phyloP scores from a whole-genome alignment of 2,113 vertebrate genomes.

The Chlorocebus sabaeus region DNA sequence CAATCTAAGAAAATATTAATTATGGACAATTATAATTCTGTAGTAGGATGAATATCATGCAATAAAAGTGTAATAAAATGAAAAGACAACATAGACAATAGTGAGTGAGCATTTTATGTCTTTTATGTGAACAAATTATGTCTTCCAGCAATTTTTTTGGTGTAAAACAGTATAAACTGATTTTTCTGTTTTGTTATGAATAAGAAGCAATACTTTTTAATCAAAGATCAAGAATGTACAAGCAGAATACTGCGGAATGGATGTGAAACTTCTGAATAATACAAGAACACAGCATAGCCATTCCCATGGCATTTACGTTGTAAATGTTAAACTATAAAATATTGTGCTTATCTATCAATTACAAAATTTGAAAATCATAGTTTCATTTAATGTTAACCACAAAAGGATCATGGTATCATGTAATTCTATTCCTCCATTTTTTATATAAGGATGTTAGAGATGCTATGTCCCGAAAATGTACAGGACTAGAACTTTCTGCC shows the following conservation, averaged over 20 bases:
- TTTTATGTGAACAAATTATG: neutral
- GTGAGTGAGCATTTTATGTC: neutral
- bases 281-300: neutral
- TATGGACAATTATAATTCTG: neutral
- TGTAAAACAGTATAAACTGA: neutral
- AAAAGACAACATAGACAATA: neutral
- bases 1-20: neutral
- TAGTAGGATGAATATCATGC: neutral
- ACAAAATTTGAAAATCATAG: neutral
- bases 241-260: neutral
- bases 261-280: neutral
- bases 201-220: neutral
- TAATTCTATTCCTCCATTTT: neutral
- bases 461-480: neutral
- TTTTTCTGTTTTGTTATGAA: neutral
- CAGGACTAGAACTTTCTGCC: neutral
- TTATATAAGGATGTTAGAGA: neutral
- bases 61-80: neutral
- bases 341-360: neutral
- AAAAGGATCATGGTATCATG: neutral
- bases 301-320: neutral
- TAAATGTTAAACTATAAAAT: neutral
- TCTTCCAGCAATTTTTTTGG: neutral
- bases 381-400: neutral
- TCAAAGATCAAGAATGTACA: neutral